A percentile compares a stretch with the other conserved stretches of the same genome.
phyloP scores from a whole-genome alignment of 1,140 invertebrate species.

The Probaryconus sp. region DNA sequence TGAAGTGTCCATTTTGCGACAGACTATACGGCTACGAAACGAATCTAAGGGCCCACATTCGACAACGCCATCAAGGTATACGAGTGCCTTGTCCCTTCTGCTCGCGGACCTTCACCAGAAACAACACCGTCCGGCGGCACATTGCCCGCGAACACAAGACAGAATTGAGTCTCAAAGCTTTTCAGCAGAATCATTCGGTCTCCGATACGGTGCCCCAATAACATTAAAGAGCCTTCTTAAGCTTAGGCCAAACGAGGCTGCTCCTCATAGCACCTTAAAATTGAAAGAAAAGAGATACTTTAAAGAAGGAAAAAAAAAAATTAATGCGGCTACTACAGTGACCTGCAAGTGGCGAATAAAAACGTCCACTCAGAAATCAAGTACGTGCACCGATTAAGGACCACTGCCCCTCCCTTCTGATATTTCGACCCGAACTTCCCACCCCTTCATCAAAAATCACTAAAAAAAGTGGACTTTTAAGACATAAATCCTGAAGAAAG shows the following conservation, averaged over 20 bases:
- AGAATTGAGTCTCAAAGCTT: slow-evolving; percentile 84
- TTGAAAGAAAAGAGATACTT: slow-evolving; percentile 1
- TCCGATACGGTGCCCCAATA: slow-evolving; percentile 73
- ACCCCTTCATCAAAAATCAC: slow-evolving; percentile 4
- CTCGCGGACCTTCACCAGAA: slow-evolving; percentile 92
- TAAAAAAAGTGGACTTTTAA: too few species aligned
- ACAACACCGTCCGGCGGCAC: slow-evolving; percentile 92
- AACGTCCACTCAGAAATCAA: slow-evolving; percentile 30
- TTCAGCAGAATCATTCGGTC: slow-evolving; percentile 79
- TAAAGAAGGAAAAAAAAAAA: slow-evolving; percentile 8
- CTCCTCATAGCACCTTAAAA: too few species aligned
- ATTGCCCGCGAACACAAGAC: slow-evolving; percentile 91
- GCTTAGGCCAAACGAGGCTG: not conserved
- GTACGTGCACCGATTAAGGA: slow-evolving; percentile 47
- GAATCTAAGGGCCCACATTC: slow-evolving; percentile 92
- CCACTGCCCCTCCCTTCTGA: slow-evolving; percentile 42
- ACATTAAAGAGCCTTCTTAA: slow-evolving; percentile 24
- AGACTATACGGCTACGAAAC: slow-evolving; percentile 95
- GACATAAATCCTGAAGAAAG: too few species aligned
- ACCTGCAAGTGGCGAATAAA: slow-evolving; percentile 62
- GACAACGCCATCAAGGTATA: slow-evolving; percentile 93
- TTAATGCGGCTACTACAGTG: slow-evolving; percentile 65
- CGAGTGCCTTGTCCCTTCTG: slow-evolving; percentile 92
- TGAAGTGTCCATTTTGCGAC: slow-evolving; percentile 95
- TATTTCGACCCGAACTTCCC: not conserved